These are phyloP conservation scores for Drosophila leontia DNA, from an alignment of 1,140 invertebrate species.

Conservation along the genomic window DNA sequence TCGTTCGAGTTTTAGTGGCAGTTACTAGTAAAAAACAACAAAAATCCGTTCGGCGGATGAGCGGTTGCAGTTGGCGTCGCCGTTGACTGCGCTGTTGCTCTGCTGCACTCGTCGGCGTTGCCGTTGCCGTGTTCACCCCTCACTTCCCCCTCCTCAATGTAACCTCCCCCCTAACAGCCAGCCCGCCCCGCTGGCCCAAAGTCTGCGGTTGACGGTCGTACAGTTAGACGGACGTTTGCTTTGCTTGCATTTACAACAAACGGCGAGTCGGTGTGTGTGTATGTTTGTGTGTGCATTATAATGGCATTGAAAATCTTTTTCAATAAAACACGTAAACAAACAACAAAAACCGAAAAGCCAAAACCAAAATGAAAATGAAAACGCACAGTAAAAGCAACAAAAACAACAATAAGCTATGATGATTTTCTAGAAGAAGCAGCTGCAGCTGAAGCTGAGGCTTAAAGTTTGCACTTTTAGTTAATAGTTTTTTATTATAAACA, in stretches of 20 bases:
- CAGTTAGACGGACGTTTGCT: conserved; percentile 83
- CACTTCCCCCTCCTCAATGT: background rate
- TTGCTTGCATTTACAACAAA: conserved; percentile 80
- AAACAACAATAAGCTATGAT: conserved; percentile 13
- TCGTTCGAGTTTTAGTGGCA: conserved; percentile 34
- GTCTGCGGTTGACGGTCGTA: conserved; percentile 80
- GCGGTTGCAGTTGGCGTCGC: conserved; percentile 42
- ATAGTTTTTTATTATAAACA: conserved; percentile 41
- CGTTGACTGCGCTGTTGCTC: conserved; percentile 20
- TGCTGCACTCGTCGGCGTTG: conserved; percentile 31
- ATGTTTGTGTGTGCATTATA: conserved; percentile 56
- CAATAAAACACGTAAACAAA: conserved; percentile 83
- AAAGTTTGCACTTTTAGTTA: conserved; percentile 57
- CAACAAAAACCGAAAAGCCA: conserved; percentile 74
- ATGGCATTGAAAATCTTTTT: conserved; percentile 83
- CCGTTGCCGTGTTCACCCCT: conserved; percentile 22
- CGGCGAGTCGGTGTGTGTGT: conserved; percentile 7
- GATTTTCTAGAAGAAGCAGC: conserved; percentile 9
- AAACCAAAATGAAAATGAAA: conserved; percentile 60
- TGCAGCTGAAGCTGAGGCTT: conserved; percentile 30
- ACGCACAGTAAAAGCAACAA: conserved; percentile 47
- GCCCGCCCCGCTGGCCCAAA: conserved; percentile 55
- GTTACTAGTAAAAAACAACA: conserved; percentile 26
- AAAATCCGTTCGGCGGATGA: conserved; percentile 65
- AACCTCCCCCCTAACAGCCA: conserved; percentile 50